Base-by-base conservation (phyloP, 92 coral and sea anemone genomes). In the Phymanthus crucifer region DNA sequence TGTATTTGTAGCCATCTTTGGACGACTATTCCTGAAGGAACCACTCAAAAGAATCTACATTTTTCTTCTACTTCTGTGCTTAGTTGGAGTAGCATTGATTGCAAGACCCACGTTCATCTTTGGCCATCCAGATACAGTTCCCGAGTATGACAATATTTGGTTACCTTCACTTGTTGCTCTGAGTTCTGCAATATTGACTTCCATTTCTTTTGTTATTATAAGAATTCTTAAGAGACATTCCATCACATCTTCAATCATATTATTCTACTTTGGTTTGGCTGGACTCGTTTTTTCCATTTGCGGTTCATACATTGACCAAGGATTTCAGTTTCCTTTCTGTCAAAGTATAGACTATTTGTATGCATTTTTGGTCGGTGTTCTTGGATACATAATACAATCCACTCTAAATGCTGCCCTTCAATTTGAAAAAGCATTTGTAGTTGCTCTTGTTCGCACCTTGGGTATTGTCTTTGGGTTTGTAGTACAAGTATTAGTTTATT, bases 1-100 rank as follows among this genome's bases (percentile, higher is more conserved):
- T n/a, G n/a, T n/a, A 26, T 88, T 83, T 66, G 87, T 92, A 11
- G 91, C 89, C 10, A 77, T 93, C 11, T 73, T 93, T 40, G 94
- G 89, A 21, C 81, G 73, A 37, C 46, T 86, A 43, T 71, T 93
- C 78, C 86, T 93, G 1, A 76, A 80, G 40, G 98, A 93, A 32
- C 78, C 66, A 47, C 56, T 74, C 0, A 66, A 74, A 27, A 47
- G 26, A 33, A 74, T 74, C 33, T 74, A 74, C 43, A 5, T 23
- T 19, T 47, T 74, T 18, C 78, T 74, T 74, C 36, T 52, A 32
- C 21, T 74, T 17, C 29, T 74, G n/a, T 48, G 78, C 78, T 50
- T 74, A 67, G 67, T 6, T 48, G 78, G 78, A 31, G 78, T 74
- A 26, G 18, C 36, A 47, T 37, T 74, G 40, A 74, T 74, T n/a